Percentiles rank a stretch among this genome's conserved stretches.
phyloP scores from a whole-genome alignment of 2,888 invertebrate genomes.

The Cotesia congregata region DNA sequence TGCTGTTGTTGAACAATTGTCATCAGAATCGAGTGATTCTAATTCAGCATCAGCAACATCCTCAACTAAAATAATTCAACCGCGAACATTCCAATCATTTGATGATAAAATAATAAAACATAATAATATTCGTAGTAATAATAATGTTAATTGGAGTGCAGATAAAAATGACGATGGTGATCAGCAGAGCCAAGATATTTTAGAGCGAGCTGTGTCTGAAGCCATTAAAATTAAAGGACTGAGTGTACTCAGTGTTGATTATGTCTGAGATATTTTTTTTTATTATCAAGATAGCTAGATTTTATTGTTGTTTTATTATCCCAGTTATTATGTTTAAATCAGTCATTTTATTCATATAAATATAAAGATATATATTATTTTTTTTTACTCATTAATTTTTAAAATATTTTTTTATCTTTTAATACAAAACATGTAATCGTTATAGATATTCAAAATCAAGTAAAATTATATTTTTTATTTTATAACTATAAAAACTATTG shows the following conservation, averaged over 20 bases:
- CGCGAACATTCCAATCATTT: slow-evolving; percentile 25
- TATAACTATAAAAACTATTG: neutral
- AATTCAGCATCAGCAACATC: slow-evolving; percentile 42
- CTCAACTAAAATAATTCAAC: slow-evolving; percentile 30
- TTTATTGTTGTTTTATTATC: slow-evolving; percentile 9
- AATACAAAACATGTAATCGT: neutral
- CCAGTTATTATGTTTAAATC: neutral
- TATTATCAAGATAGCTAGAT: slow-evolving; percentile 4
- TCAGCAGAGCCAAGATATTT: slow-evolving; percentile 72
- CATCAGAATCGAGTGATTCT: slow-evolving; percentile 33
- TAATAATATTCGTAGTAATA: slow-evolving; percentile 8
- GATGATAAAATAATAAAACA: slow-evolving; percentile 27
- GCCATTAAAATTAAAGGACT: slow-evolving; percentile 83
- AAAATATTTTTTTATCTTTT: neutral
- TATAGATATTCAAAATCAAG: neutral
- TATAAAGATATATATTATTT: neutral
- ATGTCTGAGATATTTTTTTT: slow-evolving; percentile 56
- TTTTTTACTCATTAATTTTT: neutral
- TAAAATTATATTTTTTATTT: neutral
- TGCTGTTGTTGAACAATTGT: neutral
- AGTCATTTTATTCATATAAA: slow-evolving; percentile 3
- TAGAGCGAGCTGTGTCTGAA: slow-evolving; percentile 81
- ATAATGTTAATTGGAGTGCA: slow-evolving; percentile 46
- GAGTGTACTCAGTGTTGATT: slow-evolving; percentile 68
- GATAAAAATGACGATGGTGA: slow-evolving; percentile 60